These are phyloP conservation scores for Melipona quadrifasciata DNA, from an alignment of 1,140 invertebrate genomes.

Conservation along the genomic window DNA sequence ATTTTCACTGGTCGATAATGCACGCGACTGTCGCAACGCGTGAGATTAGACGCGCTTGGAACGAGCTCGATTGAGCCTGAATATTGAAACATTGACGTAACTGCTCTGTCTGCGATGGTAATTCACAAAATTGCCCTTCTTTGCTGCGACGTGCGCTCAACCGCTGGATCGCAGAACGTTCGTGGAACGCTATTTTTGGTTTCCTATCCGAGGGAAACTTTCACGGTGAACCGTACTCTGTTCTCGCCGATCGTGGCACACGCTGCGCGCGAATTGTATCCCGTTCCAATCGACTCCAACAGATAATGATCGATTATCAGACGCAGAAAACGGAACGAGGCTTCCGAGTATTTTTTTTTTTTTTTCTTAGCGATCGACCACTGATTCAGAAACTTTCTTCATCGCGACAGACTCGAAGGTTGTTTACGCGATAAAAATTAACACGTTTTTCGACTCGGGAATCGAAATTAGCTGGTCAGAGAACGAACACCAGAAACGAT, in stretches of 20 bases:
- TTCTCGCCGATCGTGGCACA: background rate
- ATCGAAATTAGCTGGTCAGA: slow-evolving; percentile 20
- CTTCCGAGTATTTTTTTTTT: background rate
- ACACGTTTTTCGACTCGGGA: slow-evolving; percentile 44
- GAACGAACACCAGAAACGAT: background rate
- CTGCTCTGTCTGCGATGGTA: slow-evolving; percentile 58
- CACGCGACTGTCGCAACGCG: slow-evolving; percentile 19
- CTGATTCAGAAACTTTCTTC: slow-evolving; percentile 34
- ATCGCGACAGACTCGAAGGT: slow-evolving; percentile 20
- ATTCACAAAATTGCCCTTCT: slow-evolving; percentile 65
- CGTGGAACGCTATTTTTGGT: slow-evolving; percentile 44
- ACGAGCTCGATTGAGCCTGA: slow-evolving; percentile 63
- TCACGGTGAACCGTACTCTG: background rate
- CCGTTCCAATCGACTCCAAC: background rate
- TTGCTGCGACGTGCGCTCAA: slow-evolving; percentile 45
- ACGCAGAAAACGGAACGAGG: background rate
- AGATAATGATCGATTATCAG: slow-evolving; percentile 9
- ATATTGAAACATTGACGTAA: slow-evolving; percentile 67
- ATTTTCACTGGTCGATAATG: slow-evolving; percentile 19
- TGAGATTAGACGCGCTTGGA: slow-evolving; percentile 40
- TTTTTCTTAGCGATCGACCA: background rate
- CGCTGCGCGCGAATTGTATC: background rate
- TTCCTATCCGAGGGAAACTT: background rate
- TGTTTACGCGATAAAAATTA: slow-evolving; percentile 12
- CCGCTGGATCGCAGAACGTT: slow-evolving; percentile 31